phyloP scores from a whole-genome alignment of 2,888 invertebrate species.

The Brachyptera putata region DNA sequence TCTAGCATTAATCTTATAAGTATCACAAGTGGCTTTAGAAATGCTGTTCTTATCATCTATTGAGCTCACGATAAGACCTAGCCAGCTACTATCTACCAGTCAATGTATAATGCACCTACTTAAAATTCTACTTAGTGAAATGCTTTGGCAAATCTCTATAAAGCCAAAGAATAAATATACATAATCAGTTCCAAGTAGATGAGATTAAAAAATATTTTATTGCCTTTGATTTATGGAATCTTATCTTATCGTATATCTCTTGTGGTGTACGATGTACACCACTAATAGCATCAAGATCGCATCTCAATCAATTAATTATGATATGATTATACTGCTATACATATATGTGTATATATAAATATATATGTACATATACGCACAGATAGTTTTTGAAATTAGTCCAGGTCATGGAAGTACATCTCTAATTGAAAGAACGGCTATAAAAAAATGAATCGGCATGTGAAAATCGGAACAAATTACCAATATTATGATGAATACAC shows the following conservation, averaged over 20 bases:
- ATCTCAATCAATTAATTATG: too few species aligned
- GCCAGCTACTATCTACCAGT: background rate
- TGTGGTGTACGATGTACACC: too few species aligned
- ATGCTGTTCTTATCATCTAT: conserved; percentile 19
- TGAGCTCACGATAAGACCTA: conserved; percentile 16
- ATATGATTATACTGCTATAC: too few species aligned
- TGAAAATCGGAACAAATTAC: too few species aligned
- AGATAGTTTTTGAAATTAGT: too few species aligned
- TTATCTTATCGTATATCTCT: conserved; percentile 1
- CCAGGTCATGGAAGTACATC: too few species aligned
- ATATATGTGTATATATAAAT: too few species aligned
- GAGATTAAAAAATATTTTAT: background rate
- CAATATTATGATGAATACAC: too few species aligned
- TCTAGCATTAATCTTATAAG: conserved; percentile 20
- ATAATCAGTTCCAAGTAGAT: conserved; percentile 8
- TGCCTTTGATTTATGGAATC: conserved; percentile 1
- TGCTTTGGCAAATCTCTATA: conserved; percentile 8
- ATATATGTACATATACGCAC: too few species aligned
- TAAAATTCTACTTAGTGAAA: conserved; percentile 15
- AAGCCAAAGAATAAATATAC: conserved; percentile 17
- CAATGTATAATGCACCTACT: background rate
- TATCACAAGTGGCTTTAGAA: conserved; percentile 21
- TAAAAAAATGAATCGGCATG: too few species aligned
- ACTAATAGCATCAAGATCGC: too few species aligned
- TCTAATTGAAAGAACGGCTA: too few species aligned